Base-by-base conservation (phyloP, 2,888 invertebrate genomes). In the Xanthia icteritia region DNA sequence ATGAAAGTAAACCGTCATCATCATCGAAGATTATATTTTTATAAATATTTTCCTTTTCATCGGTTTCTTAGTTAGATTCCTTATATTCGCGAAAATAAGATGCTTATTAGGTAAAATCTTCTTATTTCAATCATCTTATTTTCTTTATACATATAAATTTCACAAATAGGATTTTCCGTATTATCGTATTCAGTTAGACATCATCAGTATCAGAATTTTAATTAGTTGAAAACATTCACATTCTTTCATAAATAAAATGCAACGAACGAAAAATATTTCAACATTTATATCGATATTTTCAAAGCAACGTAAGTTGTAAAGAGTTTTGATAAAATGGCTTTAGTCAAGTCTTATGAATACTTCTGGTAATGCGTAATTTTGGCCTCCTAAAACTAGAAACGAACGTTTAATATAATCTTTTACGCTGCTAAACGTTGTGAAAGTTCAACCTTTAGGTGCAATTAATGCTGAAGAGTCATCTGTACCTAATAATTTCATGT, bases 151-250 rank as follows among this genome's bases (percentile, higher is more conserved):
- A 79, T 72, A 79, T 79, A 76, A 76, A 76, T 36, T 36, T 36
- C 76, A 82, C 73, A 76, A 73, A 82, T 67, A 77, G 76, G 78
- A 70, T 79, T 79, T 79, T 76, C 78, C 76, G 76, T 70, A 71
- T 79, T 79, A 70, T 79, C 76, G 78, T 79, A 79, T 79, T 79
- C 79, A 71, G 79, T 79, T 79, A 79, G 79, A 79, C 79, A 79
- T 79, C 79, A 79, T 79, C 79, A 79, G 76, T 79, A 79, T 76
- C 72, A 79, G 76, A 79, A 71, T 79, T 79, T 79, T 79, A 76
- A 79, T 79, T 79, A 76, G 79, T 74, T 76, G 79, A 79, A 78
- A 78, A 76, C 76, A 76, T 78, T 78, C 78, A 78, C 76, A 78
- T 78, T 78, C 76, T 78, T 78, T 78, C 75, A 78, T 78, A 78